Conservation (phyloP, 2,797 vertebrate species). For the Chelon auratus region DNA sequence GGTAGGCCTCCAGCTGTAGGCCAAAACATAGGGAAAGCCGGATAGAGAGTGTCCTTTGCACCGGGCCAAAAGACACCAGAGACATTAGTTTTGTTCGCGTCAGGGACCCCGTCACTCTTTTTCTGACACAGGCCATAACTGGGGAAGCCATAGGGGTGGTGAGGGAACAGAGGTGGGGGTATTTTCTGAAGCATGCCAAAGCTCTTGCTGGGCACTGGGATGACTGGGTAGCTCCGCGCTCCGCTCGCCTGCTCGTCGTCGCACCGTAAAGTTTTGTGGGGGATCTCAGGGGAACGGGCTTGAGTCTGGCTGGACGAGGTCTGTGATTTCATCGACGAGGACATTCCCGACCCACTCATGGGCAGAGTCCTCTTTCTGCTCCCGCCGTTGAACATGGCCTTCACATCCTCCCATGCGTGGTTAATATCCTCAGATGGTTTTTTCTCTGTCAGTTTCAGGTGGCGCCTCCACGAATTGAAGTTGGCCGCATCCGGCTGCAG, state of each 20-base stretch:
- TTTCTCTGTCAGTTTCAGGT: conserved; percentile 91
- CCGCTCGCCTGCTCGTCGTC: conserved; percentile 81
- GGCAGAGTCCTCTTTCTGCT: conserved; percentile 94
- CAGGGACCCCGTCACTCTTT: conserved; percentile 87
- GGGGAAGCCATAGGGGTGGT: conserved; percentile 93
- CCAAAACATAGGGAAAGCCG: conserved; percentile 95
- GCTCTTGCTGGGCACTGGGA: conserved; percentile 95
- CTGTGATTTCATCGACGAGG: conserved; percentile 77
- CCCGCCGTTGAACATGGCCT: conserved; percentile 98
- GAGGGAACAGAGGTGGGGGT: conserved; percentile 94
- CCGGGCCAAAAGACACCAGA: conserved; percentile 91
- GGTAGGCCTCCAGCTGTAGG: conserved; percentile 91
- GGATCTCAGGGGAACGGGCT: conserved; percentile 76
- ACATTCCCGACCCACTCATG: conserved; percentile 79
- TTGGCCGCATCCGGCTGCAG: conserved; percentile 93
- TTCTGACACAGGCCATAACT: conserved; percentile 94
- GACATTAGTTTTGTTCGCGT: conserved; percentile 78
- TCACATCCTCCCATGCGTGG: conserved; percentile 97
- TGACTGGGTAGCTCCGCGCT: conserved; percentile 92
- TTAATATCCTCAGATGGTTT: conserved; percentile 87
- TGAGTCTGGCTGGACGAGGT: conserved; percentile 74
- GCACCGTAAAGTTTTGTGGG: conserved; percentile 83
- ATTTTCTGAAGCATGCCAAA: conserved; percentile 95
- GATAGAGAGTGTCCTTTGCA: conserved; percentile 89
- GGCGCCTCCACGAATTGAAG: conserved; percentile 93